A percentile compares a stretch with the other conserved stretches of the same genome.
phyloP scores from a whole-genome alignment of 2,888 invertebrate genomes.

The Zygothrica quintamaculata region DNA sequence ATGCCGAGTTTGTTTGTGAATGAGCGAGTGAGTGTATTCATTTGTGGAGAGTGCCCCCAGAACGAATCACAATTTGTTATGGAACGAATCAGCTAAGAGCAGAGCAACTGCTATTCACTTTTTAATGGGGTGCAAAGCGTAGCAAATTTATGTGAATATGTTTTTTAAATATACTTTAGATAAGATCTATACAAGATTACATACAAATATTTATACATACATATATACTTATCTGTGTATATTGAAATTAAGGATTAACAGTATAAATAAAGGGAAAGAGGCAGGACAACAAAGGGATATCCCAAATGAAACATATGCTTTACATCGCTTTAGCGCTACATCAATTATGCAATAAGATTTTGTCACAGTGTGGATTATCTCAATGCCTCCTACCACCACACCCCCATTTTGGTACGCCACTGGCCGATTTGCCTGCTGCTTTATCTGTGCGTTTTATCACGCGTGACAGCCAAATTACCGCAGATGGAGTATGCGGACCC shows the following conservation, averaged over 20 bases:
- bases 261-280: no score
- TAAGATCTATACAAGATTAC: slow-evolving; percentile 4
- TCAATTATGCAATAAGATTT: neutral
- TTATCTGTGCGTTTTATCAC: slow-evolving; percentile 65
- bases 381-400: no score
- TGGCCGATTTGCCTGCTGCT: slow-evolving; percentile 31
- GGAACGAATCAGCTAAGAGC: slow-evolving; percentile 59
- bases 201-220: slow-evolving; percentile 13
- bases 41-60: slow-evolving; percentile 40
- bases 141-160: slow-evolving; percentile 50
- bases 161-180: slow-evolving; percentile 28
- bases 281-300: no score
- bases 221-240: slow-evolving; percentile 12
- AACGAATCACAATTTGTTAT: slow-evolving; percentile 72
- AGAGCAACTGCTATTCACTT: slow-evolving; percentile 13
- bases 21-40: slow-evolving; percentile 20
- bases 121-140: slow-evolving; percentile 24
- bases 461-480: slow-evolving; percentile 74
- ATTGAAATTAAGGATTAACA: slow-evolving; percentile 44
- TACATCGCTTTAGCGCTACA: neutral
- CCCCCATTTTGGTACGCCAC: neutral
- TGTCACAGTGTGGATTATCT: no score
- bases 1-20: slow-evolving; percentile 34
- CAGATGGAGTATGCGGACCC: slow-evolving; percentile 41
- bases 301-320: no score